phyloP scores from a whole-genome alignment of 1,140 invertebrate genomes.

The Arctopsyche grandis region DNA sequence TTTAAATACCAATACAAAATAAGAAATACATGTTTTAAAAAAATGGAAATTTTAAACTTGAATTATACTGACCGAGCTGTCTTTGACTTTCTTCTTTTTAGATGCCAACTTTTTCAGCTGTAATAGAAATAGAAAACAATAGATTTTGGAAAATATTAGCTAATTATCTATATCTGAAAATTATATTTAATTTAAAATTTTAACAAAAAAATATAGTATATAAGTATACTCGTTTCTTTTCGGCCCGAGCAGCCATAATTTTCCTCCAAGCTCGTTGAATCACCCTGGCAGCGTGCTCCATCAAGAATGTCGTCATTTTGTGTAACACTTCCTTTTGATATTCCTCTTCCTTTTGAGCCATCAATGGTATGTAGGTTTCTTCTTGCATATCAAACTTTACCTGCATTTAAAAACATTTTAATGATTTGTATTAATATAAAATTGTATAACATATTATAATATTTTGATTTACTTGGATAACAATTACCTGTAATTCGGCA shows the following conservation, averaged over 20 bases:
- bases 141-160: not conserved
- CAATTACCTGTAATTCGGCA: slow-evolving; percentile 60
- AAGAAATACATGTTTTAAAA: not conserved
- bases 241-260: slow-evolving; percentile 60
- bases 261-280: slow-evolving; percentile 62
- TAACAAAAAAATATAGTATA: too few relatives aligned
- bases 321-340: slow-evolving; percentile 63
- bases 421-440: slow-evolving; percentile 7
- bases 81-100: slow-evolving; percentile 37
- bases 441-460: not conserved
- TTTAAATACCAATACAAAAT: too few relatives aligned
- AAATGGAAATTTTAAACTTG: not conserved
- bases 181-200: too few relatives aligned
- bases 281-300: slow-evolving; percentile 62
- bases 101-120: slow-evolving; percentile 14
- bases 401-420: slow-evolving; percentile 48
- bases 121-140: slow-evolving; percentile 8
- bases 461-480: not conserved
- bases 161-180: not conserved
- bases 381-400: slow-evolving; percentile 61
- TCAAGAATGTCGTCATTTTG: slow-evolving; percentile 62
- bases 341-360: slow-evolving; percentile 64
- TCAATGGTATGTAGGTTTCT: slow-evolving; percentile 61
- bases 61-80: slow-evolving; percentile 18
- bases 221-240: slow-evolving; percentile 61